These are phyloP conservation scores for Leptinotarsa haldemani DNA, from an alignment of 2,888 invertebrate species.

Conservation along the genomic window DNA sequence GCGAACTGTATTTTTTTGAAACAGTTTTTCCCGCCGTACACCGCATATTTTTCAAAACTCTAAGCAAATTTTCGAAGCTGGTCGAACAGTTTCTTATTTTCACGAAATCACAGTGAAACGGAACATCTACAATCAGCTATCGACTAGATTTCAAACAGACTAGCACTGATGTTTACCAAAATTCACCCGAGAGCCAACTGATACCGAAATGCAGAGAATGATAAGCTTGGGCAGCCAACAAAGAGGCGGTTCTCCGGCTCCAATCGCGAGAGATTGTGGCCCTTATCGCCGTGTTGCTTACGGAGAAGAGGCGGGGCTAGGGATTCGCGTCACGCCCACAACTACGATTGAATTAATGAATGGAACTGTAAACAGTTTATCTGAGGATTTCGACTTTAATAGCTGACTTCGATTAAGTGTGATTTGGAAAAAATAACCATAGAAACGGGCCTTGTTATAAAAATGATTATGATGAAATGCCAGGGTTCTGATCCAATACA, in stretches of 20 bases:
- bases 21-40: not conserved
- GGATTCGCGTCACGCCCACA: constrained; percentile 47
- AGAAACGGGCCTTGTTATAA: not conserved
- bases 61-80: not conserved
- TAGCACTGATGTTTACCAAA: constrained; percentile 56
- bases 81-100: not conserved
- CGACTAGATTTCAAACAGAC: constrained; percentile 20
- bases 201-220: constrained; percentile 57
- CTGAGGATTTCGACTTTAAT: constrained; percentile 47
- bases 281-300: constrained; percentile 36
- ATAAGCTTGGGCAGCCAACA: constrained; percentile 50
- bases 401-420: constrained; percentile 39
- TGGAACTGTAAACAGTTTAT: constrained; percentile 58
- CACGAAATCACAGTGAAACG: constrained; percentile 4
- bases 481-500: not conserved
- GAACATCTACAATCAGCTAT: not conserved
- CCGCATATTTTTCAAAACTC: not conserved
- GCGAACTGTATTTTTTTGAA: not conserved
- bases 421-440: constrained; percentile 19
- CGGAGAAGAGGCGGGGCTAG: constrained; percentile 43
- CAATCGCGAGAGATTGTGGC: constrained; percentile 35
- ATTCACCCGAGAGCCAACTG: constrained; percentile 60
- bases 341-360: constrained; percentile 60
- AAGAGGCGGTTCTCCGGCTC: constrained; percentile 39
- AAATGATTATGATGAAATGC: constrained; percentile 18